Conservation (phyloP, 2,797 vertebrate genomes). For the Choloepus didactylus region DNA sequence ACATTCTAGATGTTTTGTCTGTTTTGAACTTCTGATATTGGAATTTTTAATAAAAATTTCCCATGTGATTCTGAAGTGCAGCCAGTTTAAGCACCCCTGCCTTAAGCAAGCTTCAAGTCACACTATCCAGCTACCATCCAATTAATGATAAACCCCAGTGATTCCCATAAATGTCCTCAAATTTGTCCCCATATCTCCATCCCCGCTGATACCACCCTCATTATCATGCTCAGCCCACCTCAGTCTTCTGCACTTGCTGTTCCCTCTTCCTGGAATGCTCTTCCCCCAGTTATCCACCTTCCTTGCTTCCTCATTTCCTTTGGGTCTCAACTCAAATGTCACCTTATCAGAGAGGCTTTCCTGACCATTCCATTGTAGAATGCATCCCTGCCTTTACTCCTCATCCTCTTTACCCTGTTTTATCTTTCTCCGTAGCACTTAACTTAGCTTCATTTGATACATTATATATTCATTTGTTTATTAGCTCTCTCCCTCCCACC, state of each 20-base stretch:
- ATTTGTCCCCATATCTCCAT: not conserved
- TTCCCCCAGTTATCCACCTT: not conserved
- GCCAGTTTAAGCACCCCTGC: not conserved
- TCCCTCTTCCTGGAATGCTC: not conserved
- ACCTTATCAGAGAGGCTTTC: not conserved
- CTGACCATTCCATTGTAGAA: not conserved
- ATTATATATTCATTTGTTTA: not conserved
- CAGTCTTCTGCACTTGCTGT: not conserved
- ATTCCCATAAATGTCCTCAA: not conserved
- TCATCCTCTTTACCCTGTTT: not conserved
- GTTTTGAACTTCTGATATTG: not conserved
- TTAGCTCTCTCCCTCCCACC: not conserved
- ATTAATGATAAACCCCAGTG: not conserved
- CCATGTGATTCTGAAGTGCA: not conserved
- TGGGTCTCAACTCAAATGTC: not conserved
- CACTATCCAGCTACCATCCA: too few relatives aligned
- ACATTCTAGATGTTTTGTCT: not conserved
- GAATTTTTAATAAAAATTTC: not conserved
- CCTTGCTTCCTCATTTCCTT: not conserved
- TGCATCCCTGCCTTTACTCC: not conserved
- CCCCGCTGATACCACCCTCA: not conserved
- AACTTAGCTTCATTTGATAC: not conserved
- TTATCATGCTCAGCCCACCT: not conserved
- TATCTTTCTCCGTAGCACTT: not conserved
- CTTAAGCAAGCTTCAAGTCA: not conserved